Evolutionary conservation across 2,888 invertebrate species (phyloP).

Genomic region (Anticlea derivata): DNA sequence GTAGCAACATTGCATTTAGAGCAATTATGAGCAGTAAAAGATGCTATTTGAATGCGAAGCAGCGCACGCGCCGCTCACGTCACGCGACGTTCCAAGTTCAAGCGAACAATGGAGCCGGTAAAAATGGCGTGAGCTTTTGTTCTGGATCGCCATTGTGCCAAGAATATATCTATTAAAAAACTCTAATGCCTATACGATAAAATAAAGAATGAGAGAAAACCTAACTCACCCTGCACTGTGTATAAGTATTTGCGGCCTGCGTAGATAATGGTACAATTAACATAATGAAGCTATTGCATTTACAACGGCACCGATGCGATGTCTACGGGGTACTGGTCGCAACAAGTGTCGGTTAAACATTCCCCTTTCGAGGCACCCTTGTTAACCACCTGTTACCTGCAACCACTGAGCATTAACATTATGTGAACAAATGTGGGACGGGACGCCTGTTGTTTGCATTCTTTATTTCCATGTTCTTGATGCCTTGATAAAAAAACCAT

Average conservation of each 20-base stretch:
- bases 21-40: slow-evolving; percentile 61
- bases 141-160: slow-evolving; percentile 66
- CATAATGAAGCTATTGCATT: slow-evolving; percentile 53
- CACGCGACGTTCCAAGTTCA: slow-evolving; percentile 79
- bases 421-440: slow-evolving; percentile 38
- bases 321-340: slow-evolving; percentile 36
- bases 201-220: slow-evolving; percentile 8
- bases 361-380: slow-evolving; percentile 53
- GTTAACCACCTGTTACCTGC: slow-evolving; percentile 63
- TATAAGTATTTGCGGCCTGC: slow-evolving; percentile 11
- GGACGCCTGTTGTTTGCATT: slow-evolving; percentile 37
- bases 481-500: slow-evolving; percentile 25
- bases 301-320: slow-evolving; percentile 31
- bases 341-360: slow-evolving; percentile 61
- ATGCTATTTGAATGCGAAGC: slow-evolving; percentile 73
- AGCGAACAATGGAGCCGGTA: slow-evolving; percentile 73
- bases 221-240: neutral
- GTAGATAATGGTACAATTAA: slow-evolving; percentile 18
- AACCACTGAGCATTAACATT: slow-evolving; percentile 51
- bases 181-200: slow-evolving; percentile 20
- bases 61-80: slow-evolving; percentile 75
- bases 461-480: slow-evolving; percentile 35
- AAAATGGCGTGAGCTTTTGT: slow-evolving; percentile 81
- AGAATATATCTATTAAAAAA: slow-evolving; percentile 38
- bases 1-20: slow-evolving; percentile 39